These are phyloP conservation scores for Tenrec ecaudatus DNA, from an alignment of 2,113 vertebrate genomes.

Conservation along the genomic window DNA sequence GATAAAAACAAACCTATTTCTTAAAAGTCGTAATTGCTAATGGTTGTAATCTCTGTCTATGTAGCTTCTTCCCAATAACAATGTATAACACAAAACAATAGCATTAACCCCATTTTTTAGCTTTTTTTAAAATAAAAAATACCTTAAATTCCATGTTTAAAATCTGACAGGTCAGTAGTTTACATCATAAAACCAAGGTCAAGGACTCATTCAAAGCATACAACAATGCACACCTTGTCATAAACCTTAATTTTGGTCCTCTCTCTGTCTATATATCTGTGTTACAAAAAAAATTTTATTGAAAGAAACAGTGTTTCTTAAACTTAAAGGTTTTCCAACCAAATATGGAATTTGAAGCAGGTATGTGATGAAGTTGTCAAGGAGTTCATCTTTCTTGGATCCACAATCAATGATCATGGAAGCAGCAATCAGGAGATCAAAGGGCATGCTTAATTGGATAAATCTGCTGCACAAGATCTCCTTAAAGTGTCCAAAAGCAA, in stretches of 20 bases:
- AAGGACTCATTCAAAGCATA: conserved; percentile 11
- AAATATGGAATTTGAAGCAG: background rate
- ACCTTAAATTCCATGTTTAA: background rate
- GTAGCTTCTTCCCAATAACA: background rate
- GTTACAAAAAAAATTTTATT: conserved; percentile 16
- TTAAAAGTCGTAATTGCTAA: background rate
- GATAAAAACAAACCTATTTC: background rate
- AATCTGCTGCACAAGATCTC: too few species aligned
- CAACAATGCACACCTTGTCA: background rate
- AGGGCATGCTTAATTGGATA: too few species aligned
- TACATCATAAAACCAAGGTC: conserved; percentile 18
- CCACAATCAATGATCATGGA: too few species aligned
- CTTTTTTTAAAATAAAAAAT: background rate
- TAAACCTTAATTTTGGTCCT: too few species aligned
- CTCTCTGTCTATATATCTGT: background rate
- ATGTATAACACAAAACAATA: background rate
- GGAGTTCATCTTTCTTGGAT: too few species aligned
- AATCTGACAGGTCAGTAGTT: background rate
- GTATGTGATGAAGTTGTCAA: too few species aligned
- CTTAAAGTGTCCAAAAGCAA: too few species aligned
- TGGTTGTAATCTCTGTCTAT: too few species aligned
- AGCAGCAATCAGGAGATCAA: too few species aligned
- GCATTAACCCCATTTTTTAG: background rate
- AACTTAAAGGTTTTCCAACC: conserved; percentile 17
- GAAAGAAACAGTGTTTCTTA: background rate